These are phyloP conservation scores for Macaca nemestrina DNA, from an alignment of 2,113 vertebrate species.

Conservation along the genomic window DNA sequence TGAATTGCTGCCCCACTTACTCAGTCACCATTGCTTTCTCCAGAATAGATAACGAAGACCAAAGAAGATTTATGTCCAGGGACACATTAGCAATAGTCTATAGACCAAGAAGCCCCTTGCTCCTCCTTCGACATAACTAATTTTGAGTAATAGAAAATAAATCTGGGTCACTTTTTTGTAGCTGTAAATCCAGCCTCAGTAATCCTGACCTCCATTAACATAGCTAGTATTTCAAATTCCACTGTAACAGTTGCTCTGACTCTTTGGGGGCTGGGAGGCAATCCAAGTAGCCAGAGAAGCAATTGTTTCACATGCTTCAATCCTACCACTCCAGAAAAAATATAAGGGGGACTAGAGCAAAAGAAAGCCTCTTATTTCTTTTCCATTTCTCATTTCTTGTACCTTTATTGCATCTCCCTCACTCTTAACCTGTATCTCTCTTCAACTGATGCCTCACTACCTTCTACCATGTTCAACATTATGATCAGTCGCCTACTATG, in stretches of 20 bases:
- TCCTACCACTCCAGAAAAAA: neutral
- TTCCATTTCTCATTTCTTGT: neutral
- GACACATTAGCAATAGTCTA: conserved; percentile 24
- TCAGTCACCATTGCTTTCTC: neutral
- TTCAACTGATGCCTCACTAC: neutral
- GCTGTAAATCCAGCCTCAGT: conserved; percentile 57
- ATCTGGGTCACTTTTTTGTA: conserved; percentile 59
- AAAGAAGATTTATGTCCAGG: conserved; percentile 40
- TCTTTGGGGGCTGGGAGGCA: conserved; percentile 24
- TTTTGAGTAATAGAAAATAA: conserved; percentile 70
- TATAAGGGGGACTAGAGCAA: neutral
- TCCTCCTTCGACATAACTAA: conserved; percentile 67
- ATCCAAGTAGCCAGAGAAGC: neutral
- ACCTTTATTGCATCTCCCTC: neutral
- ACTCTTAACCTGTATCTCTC: neutral
- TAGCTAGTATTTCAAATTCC: conserved; percentile 62
- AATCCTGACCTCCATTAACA: conserved; percentile 67
- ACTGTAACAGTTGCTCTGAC: neutral
- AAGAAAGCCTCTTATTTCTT: neutral
- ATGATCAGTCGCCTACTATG: neutral
- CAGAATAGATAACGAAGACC: neutral
- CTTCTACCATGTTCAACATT: neutral
- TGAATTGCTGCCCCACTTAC: neutral
- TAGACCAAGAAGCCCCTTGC: conserved; percentile 24
- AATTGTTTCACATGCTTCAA: neutral